Conservation (phyloP, 2,888 invertebrate species). For the Theretra japonica region DNA sequence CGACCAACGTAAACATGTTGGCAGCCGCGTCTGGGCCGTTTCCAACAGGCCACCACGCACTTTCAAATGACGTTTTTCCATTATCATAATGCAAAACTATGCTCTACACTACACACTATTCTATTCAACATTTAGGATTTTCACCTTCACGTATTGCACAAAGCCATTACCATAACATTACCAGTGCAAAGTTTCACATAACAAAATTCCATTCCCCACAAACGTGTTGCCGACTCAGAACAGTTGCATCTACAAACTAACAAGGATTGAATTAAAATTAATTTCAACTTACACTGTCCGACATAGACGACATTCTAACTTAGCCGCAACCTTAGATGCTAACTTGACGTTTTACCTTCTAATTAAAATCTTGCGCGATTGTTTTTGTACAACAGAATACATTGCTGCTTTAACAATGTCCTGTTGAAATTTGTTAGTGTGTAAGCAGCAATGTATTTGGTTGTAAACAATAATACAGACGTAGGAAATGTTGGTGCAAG, state of each 20-base stretch:
- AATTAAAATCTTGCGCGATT: slow-evolving; percentile 38
- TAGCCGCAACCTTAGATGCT: slow-evolving; percentile 38
- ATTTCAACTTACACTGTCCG: slow-evolving; percentile 52
- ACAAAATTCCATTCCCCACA: slow-evolving; percentile 17
- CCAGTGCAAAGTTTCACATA: slow-evolving; percentile 22
- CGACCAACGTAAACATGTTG: too few species aligned
- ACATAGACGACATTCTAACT: slow-evolving; percentile 41
- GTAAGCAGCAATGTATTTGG: neutral
- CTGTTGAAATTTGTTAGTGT: neutral
- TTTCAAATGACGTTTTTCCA: too few species aligned
- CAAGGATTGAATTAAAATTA: slow-evolving; percentile 59
- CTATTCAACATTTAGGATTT: neutral
- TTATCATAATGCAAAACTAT: neutral
- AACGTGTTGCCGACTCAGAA: slow-evolving; percentile 26
- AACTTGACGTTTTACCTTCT: slow-evolving; percentile 43
- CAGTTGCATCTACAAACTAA: slow-evolving; percentile 37
- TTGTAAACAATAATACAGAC: neutral
- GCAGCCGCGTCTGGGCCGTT: too few species aligned
- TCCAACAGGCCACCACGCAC: too few species aligned
- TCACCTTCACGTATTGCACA: neutral
- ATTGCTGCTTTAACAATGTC: slow-evolving; percentile 8
- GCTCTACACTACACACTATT: neutral
- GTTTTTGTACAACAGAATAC: neutral
- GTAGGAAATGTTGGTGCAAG: neutral
- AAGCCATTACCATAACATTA: slow-evolving; percentile 38